phyloP scores from a whole-genome alignment of 2,888 invertebrate genomes.

The Trissolcus brochymenae region DNA sequence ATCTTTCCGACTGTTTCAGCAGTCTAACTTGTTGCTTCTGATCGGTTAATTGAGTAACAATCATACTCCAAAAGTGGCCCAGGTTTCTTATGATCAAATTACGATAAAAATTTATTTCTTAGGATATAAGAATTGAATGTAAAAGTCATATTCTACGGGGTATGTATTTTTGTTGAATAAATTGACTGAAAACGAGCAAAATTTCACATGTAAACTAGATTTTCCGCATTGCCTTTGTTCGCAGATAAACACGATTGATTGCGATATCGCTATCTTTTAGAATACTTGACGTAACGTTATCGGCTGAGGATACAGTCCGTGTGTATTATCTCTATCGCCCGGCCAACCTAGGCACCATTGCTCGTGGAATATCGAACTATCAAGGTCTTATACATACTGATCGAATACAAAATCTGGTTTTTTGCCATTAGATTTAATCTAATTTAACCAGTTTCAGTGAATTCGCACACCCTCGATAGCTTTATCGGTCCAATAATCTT shows the following conservation, averaged over 20 bases:
- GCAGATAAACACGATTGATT: conserved; percentile 44
- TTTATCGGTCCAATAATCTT: too few species aligned
- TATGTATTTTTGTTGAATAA: conserved; percentile 11
- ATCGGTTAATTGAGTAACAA: too few species aligned
- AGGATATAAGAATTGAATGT: too few species aligned
- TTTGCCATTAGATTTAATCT: conserved; percentile 41
- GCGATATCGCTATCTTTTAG: conserved; percentile 35
- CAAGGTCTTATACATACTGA: conserved; percentile 34
- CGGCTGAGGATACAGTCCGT: conserved; percentile 20
- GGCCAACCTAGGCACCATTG: conserved; percentile 55
- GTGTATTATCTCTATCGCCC: conserved; percentile 38
- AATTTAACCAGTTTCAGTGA: conserved; percentile 32
- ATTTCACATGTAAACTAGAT: conserved; percentile 38
- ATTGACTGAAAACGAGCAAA: conserved; percentile 15
- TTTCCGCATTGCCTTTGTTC: conserved; percentile 29
- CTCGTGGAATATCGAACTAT: conserved; percentile 41
- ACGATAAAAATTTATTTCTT: too few species aligned
- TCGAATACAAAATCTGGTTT: conserved; percentile 40
- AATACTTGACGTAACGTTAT: conserved; percentile 41
- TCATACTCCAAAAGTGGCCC: too few species aligned
- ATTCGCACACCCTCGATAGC: conserved; percentile 11
- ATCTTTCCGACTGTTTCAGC: neutral
- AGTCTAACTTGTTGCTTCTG: conserved; percentile 34
- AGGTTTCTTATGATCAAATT: too few species aligned
- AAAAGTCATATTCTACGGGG: neutral